These are phyloP conservation scores for Phaethon lepturus DNA, from an alignment of 2,113 vertebrate genomes.

Conservation along the genomic window DNA sequence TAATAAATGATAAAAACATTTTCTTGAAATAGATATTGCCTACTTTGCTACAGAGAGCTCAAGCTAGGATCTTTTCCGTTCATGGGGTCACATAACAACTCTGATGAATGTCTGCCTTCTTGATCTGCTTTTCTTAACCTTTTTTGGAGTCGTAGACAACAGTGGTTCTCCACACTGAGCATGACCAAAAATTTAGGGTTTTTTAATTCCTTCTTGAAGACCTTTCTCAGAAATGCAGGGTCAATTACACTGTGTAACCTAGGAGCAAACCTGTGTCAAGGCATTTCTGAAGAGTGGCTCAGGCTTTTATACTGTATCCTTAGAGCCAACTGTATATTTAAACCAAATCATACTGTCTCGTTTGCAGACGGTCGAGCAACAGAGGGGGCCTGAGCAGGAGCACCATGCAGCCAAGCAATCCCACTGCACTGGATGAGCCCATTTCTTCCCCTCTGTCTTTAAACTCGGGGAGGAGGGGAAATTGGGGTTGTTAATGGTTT, in stretches of 20 bases:
- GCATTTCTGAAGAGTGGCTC: neutral
- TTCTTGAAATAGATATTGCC: slow-evolving; percentile 73
- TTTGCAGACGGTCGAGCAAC: neutral
- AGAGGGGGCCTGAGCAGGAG: neutral
- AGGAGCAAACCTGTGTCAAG: neutral
- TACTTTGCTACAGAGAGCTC: slow-evolving; percentile 22
- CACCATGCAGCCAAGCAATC: fast-evolving
- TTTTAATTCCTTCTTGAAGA: neutral
- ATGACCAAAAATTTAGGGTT: neutral
- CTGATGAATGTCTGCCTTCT: neutral
- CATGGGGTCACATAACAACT: neutral
- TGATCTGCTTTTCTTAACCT: neutral
- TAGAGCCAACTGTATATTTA: neutral
- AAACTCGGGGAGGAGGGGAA: neutral
- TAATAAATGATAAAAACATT: slow-evolving; percentile 82
- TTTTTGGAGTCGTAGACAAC: fast-evolving
- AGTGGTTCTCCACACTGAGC: neutral
- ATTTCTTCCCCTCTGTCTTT: neutral
- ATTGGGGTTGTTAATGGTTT: neutral
- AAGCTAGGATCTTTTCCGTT: neutral
- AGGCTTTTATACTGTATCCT: neutral
- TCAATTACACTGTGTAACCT: neutral
- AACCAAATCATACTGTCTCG: neutral
- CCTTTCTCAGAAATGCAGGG: neutral
- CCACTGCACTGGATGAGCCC: neutral